phyloP scores from a whole-genome alignment of 64 coral and sea anemone species.

The Porites australiensis region DNA sequence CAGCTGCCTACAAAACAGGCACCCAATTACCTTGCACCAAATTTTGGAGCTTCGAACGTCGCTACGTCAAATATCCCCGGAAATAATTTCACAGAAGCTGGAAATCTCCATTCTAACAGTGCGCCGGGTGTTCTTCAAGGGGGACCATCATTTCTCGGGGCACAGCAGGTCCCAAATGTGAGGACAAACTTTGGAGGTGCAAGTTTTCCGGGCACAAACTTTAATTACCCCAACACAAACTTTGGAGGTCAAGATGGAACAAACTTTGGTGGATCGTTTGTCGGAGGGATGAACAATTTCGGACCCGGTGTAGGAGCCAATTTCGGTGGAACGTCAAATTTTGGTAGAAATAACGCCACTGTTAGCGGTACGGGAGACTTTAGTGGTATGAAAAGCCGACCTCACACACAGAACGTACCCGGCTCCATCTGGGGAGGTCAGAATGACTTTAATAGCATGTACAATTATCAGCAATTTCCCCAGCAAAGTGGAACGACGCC shows the following conservation, averaged over 20 bases:
- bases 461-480: slow-evolving; percentile 10
- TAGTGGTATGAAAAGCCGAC: background rate
- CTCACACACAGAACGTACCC: background rate
- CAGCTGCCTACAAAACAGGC: slow-evolving; percentile 10
- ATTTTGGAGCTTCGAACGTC: slow-evolving; percentile 1
- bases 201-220: background rate
- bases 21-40: background rate
- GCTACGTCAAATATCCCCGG: background rate
- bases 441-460: slow-evolving; percentile 34
- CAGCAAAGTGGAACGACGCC: background rate
- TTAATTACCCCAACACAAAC: background rate
- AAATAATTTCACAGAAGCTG: slow-evolving; percentile 16
- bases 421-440: slow-evolving; percentile 24
- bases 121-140: slow-evolving; percentile 4
- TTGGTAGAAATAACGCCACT: background rate
- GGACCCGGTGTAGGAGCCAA: background rate
- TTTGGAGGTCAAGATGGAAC: background rate
- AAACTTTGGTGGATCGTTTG: slow-evolving; percentile 10
- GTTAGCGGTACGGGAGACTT: background rate
- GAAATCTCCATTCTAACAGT: background rate
- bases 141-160: background rate
- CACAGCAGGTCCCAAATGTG: background rate
- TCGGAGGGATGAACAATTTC: background rate
- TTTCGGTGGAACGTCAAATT: background rate
- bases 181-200: slow-evolving; percentile 19